Base-by-base conservation (phyloP, 2,797 vertebrate species). In the Rhabdophis nuchalis region DNA sequence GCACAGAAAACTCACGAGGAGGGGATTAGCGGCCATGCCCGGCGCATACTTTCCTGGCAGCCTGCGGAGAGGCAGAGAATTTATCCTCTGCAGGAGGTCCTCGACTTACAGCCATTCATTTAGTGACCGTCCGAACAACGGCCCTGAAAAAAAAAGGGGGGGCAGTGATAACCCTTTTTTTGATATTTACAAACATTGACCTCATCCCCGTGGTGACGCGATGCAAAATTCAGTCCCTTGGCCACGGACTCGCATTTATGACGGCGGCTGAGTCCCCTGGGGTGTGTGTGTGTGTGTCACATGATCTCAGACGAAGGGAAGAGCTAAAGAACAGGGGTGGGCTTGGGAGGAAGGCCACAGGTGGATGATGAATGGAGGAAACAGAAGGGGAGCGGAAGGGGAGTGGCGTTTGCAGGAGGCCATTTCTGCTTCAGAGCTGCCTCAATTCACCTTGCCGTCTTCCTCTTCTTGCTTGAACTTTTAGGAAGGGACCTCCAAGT, bases 401-500 rank as follows among this genome's bases (percentile, higher is more conserved):
- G 46, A 46, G 2, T 46, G 46, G 46, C 3, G 46, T 46, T 46
- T 46, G 46, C 46, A 46, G 46, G 46, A 46, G 46, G 5, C 46
- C 46, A 46, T 32, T 72, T 36, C n/a, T 18, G 0, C 0, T 41
- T 46, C 18, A 25, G 7, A 20, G 7, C 23, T 20, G 13, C 14
- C 9, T n/a, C 8, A 7, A 41, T 16, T 23, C 36, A 11, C n/a
- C 9, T 56, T n/a, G 6, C 1, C 2, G 16, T 12, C 6, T n/a
- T 16, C 93, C 85, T 27, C 20, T 52, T 54, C 52, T 60, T 93
- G 20, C 11, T 16, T 72, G 12, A 61, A 20, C 13, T 68, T 92
- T 36, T 94, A 99, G 99, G 99, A 99, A 96, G 99, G 99, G 5
- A 99, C 99, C 0, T 99, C 99, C 12, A 99, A 99, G 96, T 99